Evolutionary conservation across 2,113 vertebrate genomes (phyloP), one percentile per base, ranked within the genome.

Genomic region (Gallinago jamesoni): DNA sequence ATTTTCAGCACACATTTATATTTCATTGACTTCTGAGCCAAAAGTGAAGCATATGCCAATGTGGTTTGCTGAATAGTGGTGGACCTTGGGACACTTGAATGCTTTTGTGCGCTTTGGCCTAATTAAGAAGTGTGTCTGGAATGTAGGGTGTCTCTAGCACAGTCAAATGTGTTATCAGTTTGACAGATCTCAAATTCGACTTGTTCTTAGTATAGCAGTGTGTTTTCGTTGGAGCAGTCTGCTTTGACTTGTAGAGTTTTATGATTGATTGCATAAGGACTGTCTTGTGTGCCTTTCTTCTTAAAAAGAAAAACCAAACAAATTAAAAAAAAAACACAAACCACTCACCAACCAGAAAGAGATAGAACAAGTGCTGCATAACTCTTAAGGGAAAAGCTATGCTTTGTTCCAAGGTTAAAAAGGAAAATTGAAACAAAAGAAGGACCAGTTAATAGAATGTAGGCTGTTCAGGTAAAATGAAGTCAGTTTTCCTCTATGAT

Each of bases 381-480:
- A 76, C 14, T 92, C 53, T 35, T 68, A 63, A 73, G 62, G 59
- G 60, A 66, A 80, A 62, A 92, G 20, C 30, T 72, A 27, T 84
- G 41, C 80, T 97, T 96, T 64, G 14, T 95, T 94, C 53, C 30
- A 88, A 91, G 69, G 35, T 72, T 86, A 59, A 77, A 85, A 74
- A 72, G 43, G 33, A 69, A 93, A 89, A 84, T 7, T 48, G 53
- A 89, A 90, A 78, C 27, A 90, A 94, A 93, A 76, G 53, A 48
- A 73, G 16, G 21, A 68, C 23, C 59, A 50, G 80, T 92, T 95
- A 93, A 89, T 73, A 92, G 66, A 79, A 62, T 63, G 48, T 75
- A 95, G 91, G 53, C 50, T 84, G 64, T 78, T 92, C 69, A 82
- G 47, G 52, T 79, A 90, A 95, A 92, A 97, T 92, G 50, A 82